Base-by-base conservation (phyloP, 2,797 vertebrate genomes). In the Pipistrellus pipistrellus region DNA sequence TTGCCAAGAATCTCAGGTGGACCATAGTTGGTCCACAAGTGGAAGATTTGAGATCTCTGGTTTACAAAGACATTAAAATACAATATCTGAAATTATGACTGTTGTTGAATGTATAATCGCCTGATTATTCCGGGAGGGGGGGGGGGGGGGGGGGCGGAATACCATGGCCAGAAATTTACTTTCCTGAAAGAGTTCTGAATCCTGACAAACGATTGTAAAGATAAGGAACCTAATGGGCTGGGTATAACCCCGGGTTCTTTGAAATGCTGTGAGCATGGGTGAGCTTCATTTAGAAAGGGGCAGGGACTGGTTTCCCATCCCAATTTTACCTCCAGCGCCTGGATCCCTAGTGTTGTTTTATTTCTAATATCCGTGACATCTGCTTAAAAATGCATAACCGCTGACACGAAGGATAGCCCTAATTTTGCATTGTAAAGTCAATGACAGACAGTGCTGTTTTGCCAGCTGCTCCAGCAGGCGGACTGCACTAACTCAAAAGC, bases 381-480 rank as follows among this genome's bases (percentile, higher is more conserved):
- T 97, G 90, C 95, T 97, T 95, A 94, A 97, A 97, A 98, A 97
- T 89, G 64, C 83, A 41, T 88, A 97, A 78, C 90, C n/a, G 46
- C 59, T 59, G 91, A 94, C 96, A 97, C 57, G 69, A 51, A 38
- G 76, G 46, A 82, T 35, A 96, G 86, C 93, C 96, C 88, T 94
- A 4, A 96, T 95, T 96, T 96, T 93, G 95, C 72, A 7, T 88
- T 88, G 38, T 90, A 83, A 96, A 96, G 95, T 90, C 92, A 97
- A 89, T 69, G 91, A 88, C 90, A 96, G 69, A 83, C 69, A 71
- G 89, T 57, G 93, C 96, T 97, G 97, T 73, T 97, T 96, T 95
- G 82, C 97, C 97, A 98, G 97, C 97, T 98, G 97, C 97, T 96
- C 91, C 66, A 46, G 17, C 75, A 51, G 88, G 94, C 75, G 86